These are phyloP conservation scores for Vollenhovia emeryi DNA, from an alignment of 1,140 invertebrate genomes.

Conservation along the genomic window DNA sequence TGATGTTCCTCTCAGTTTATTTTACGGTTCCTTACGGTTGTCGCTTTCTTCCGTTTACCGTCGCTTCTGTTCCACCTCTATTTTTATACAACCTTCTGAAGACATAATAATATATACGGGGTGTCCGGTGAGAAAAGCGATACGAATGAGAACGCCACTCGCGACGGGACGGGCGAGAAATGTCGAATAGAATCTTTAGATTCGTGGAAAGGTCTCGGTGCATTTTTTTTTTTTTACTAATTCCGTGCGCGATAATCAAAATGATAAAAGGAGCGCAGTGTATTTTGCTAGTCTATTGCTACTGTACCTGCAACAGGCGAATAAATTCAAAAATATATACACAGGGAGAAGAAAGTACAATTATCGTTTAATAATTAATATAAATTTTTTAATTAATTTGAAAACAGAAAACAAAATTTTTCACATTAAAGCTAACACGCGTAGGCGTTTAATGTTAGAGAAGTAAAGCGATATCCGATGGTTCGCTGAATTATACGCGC, in stretches of 20 bases:
- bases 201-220: not conserved
- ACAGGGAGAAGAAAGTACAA: no score
- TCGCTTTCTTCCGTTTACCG: constrained; percentile 75
- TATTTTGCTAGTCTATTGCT: no score
- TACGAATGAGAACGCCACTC: not conserved
- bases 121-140: not conserved
- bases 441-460: no score
- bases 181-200: not conserved
- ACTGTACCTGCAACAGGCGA: no score
- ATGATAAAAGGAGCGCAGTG: no score
- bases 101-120: not conserved
- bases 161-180: not conserved
- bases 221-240: no score
- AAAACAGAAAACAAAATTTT: no score
- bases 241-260: no score
- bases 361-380: no score
- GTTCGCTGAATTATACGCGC: not conserved
- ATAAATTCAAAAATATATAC: no score
- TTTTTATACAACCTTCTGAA: constrained; percentile 6
- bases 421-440: no score
- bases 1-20: constrained; percentile 70
- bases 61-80: constrained; percentile 54
- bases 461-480: not conserved
- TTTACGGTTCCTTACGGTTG: constrained; percentile 73
- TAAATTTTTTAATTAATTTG: no score